Base-by-base conservation (phyloP, 2,888 invertebrate species). In the Vanessa cardui region DNA sequence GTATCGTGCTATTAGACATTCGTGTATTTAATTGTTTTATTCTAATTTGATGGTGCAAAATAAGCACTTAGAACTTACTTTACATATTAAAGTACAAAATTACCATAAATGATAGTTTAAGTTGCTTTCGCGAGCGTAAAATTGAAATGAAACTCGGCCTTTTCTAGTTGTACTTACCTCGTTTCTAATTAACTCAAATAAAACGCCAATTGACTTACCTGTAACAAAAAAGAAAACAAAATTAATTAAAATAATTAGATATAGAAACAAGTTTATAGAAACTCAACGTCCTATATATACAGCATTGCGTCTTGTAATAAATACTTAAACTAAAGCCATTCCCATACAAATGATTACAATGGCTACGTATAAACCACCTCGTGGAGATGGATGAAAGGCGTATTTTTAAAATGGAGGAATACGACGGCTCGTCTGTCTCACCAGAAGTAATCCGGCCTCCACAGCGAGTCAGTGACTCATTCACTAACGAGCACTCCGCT, bases 191-290 rank as follows among this genome's bases (percentile, higher is more conserved):
- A 58, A 62, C 16, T 7, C n/a, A 54, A 54, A 58, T 49, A 70
- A 61, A 64, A 58, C 58, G 65, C 58, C 59, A 72, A 61, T 47
- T 33, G 73, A 87, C 88, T 88, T 87, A 89, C 88, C 88, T 88
- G 86, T 72, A 88, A 88, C 82, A 85, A 83, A 79, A 73, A 73
- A 68, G 75, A 70, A 76, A 73, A 69, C 74, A 77, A 64, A 69
- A 71, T 46, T 58, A 49, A 49, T 46, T 12, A 31, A 54, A 16
- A 58, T 15, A 5, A 31, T 7, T 54, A 54, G n/a, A n/a, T n/a
- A n/a, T n/a, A n/a, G n/a, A n/a, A n/a, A n/a, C n/a, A 54, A 5
- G 31, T 31, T 54, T 16, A 15, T 54, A 6, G 2, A 54, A 54
- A 54, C n/a, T 31, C 26, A 54, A n/a, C 52, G 52, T 54, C 31